phyloP scores from a whole-genome alignment of 2,888 invertebrate species.

The Brachyopa scutellaris region DNA sequence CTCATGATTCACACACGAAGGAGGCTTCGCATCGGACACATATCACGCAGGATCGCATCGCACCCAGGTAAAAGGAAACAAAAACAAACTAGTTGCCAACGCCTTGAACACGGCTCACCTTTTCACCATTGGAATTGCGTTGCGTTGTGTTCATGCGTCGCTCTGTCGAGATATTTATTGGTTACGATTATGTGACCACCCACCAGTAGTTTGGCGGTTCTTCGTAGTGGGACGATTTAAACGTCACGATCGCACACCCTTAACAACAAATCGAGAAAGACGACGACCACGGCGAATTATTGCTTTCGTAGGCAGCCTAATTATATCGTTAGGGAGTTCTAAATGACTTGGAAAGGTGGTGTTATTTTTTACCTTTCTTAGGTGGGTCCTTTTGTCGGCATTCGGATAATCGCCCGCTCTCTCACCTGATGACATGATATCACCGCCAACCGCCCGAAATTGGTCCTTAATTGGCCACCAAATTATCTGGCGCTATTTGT shows the following conservation, averaged over 20 bases:
- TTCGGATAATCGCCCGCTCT: slow-evolving; percentile 57
- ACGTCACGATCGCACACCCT: slow-evolving; percentile 69
- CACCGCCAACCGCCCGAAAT: slow-evolving; percentile 64
- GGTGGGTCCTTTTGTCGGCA: slow-evolving; percentile 64
- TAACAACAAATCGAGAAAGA: slow-evolving; percentile 52
- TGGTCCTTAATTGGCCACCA: slow-evolving; percentile 72
- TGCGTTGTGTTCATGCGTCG: slow-evolving; percentile 9
- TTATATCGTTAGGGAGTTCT: slow-evolving; percentile 71
- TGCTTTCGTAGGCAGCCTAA: slow-evolving; percentile 67
- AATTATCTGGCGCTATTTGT: slow-evolving; percentile 67
- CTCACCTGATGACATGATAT: slow-evolving; percentile 72
- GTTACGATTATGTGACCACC: slow-evolving; percentile 68
- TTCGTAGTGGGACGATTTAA: slow-evolving; percentile 40
- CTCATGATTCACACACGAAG: slow-evolving; percentile 14
- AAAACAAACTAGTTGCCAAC: slow-evolving; percentile 71
- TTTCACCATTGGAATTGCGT: not conserved
- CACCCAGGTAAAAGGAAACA: slow-evolving; percentile 52
- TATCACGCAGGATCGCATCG: slow-evolving; percentile 55
- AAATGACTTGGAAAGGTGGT: slow-evolving; percentile 66
- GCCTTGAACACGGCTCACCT: slow-evolving; percentile 56
- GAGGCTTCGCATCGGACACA: slow-evolving; percentile 6
- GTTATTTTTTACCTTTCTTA: slow-evolving; percentile 25
- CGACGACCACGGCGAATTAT: slow-evolving; percentile 37
- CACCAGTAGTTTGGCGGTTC: slow-evolving; percentile 47
- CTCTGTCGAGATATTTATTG: slow-evolving; percentile 59